Conservation (phyloP, 1,140 invertebrate species). For the Dendroctonus valens region DNA sequence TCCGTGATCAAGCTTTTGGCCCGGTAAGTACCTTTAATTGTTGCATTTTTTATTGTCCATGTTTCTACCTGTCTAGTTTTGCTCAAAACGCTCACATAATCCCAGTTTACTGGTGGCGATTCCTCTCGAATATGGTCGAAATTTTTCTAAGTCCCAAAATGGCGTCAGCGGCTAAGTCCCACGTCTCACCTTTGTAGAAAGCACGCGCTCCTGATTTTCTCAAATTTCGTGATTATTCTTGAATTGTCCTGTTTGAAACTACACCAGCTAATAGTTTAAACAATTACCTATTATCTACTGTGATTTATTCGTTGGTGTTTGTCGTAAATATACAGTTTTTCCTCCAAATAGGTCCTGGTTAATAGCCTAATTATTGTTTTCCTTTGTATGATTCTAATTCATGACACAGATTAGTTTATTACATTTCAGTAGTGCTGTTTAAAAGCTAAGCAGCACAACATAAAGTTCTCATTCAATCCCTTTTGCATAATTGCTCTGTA, state of each 20-base stretch:
- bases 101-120: slow-evolving; percentile 43
- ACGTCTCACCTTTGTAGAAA: slow-evolving; percentile 40
- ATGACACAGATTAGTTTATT: not conserved
- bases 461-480: too few species aligned
- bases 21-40: too few species aligned
- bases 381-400: slow-evolving; percentile 16
- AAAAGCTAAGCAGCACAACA: too few species aligned
- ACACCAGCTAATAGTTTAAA: not conserved
- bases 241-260: slow-evolving; percentile 15
- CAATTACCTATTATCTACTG: not conserved
- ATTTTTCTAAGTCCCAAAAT: slow-evolving; percentile 85
- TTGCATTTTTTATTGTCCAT: slow-evolving; percentile 28
- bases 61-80: slow-evolving; percentile 35
- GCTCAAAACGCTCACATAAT: slow-evolving; percentile 15
- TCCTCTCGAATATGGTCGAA: slow-evolving; percentile 49
- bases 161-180: slow-evolving; percentile 73
- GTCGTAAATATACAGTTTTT: not conserved
- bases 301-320: not conserved
- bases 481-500: too few species aligned
- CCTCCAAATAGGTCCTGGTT: not conserved
- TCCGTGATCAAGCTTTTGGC: too few species aligned
- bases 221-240: slow-evolving; percentile 22
- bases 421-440: not conserved
- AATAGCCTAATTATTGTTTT: slow-evolving; percentile 5
- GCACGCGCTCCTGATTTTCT: slow-evolving; percentile 30